A percentile compares a stretch with the other conserved stretches of the same genome.
Conservation (phyloP, 1,140 invertebrate genomes). For the Drosophila melanogaster region Release_6_plus_ISO1_MT NC_004354.4:11010501-11011000, state of each 20-base stretch:
- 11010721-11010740: conserved; percentile 18
- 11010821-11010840: conserved; percentile 32
- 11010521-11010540: neutral
- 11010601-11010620: conserved; percentile 8
- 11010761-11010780: conserved; percentile 4
- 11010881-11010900: too few species aligned
- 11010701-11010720: conserved; percentile 37
- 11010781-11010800: conserved; percentile 48
- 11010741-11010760: conserved; percentile 15
- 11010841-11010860: neutral
- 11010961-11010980: too few species aligned
- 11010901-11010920: too few species aligned
- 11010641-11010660: conserved; percentile 80
- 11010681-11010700: conserved; percentile 7
- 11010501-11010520: too few species aligned
- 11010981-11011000: too few species aligned
- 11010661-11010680: conserved; percentile 36
- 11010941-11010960: too few species aligned
- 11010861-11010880: neutral
- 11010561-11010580: too few species aligned
- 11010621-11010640: conserved; percentile 42
- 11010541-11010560: neutral
- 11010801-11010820: conserved; percentile 38
- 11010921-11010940: too few species aligned
- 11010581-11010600: neutral